Base-by-base conservation (phyloP, 2,888 invertebrate species). In the Dicranocentrus wangi region DNA sequence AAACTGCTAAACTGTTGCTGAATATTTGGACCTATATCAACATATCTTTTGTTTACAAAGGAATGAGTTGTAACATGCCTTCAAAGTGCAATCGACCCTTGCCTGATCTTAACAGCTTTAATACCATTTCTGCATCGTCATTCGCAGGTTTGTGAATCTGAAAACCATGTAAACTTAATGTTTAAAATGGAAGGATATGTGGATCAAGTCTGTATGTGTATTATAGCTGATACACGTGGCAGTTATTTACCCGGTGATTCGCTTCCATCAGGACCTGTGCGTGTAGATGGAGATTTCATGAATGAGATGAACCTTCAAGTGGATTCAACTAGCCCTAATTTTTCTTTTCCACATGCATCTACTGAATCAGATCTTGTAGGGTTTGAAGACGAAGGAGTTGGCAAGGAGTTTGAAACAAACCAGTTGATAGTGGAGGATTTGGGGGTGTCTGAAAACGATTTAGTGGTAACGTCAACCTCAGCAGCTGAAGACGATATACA, bases 101-200 rank as follows among this genome's bases (percentile, higher is more conserved):
- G 43, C 81, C 81, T 75, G 70, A 69, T 5, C n/a, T 81, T 23
- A 81, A 81, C 61, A 70, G 81, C 75, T 81, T 81, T 58, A 81
- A 63, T 15, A 42, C 28, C 7, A 32, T 51, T n/a, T 68, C 60
- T 0, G 27, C 78, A 42, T 27, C 73, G 2, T 27, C 75, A 25
- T 68, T 43, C 51, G 15, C 39, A 17, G 80, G 80, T 70, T 15
- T 60, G 76, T 55, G 19, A 60, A 32, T 27, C n/a, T 60, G n/a
- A n/a, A n/a, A n/a, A n/a, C n/a, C n/a, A n/a, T n/a, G n/a, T n/a
- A n/a, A n/a, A n/a, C n/a, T n/a, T n/a, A n/a, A n/a, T n/a, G n/a
- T n/a, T n/a, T n/a, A n/a, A n/a, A n/a, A n/a, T n/a, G n/a, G n/a
- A n/a, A n/a, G n/a, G n/a, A n/a, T n/a, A n/a, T n/a, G n/a, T n/a